Base-by-base conservation (phyloP, 2,797 vertebrate genomes). In the Sebastes ruberrimus region DNA sequence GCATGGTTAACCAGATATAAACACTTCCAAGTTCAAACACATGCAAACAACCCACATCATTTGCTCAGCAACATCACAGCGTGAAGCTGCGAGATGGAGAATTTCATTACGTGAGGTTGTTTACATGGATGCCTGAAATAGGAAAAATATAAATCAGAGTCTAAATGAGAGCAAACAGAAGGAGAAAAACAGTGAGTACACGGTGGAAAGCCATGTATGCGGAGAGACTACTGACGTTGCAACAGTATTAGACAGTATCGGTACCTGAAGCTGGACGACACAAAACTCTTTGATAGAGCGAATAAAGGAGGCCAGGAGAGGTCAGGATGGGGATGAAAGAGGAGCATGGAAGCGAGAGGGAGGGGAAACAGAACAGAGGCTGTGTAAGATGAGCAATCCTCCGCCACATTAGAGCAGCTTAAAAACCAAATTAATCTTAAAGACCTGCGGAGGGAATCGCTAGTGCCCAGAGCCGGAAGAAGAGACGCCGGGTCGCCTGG, bases 391-490 rank as follows among this genome's bases (percentile, higher is more conserved):
- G 86, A 87, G 82, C 86, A 86, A 76, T 85, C 78, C 71, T 89
- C 61, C 32, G 78, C 71, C 85, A 82, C 85, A 89, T 89, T 88
- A 89, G 62, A 84, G 65, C 2, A n/a, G 80, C 80, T 90, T 88
- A 85, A 83, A 90, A 73, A 64, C 14, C 84, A 83, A 92, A 86
- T 90, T 71, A 84, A 91, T 91, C 78, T 79, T 75, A 77, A 78
- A 80, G 86, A 86, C 67, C 81, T 78, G 66, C 56, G 6, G 81
- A 85, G 84, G 81, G 74, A 85, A 69, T 65, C 62, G 23, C 61
- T 11, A 23, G 60, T 56, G 60, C 78, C 76, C 72, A 64, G 76
- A 78, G 83, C 73, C 71, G 56, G 0, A 64, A 85, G 86, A 80
- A 22, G 81, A 85, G 70, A 79, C 2, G 59, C 63, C 69, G 77